These are phyloP conservation scores for Brachionus manjavacas DNA, from an alignment of 1,140 invertebrate genomes.

Conservation along the genomic window DNA sequence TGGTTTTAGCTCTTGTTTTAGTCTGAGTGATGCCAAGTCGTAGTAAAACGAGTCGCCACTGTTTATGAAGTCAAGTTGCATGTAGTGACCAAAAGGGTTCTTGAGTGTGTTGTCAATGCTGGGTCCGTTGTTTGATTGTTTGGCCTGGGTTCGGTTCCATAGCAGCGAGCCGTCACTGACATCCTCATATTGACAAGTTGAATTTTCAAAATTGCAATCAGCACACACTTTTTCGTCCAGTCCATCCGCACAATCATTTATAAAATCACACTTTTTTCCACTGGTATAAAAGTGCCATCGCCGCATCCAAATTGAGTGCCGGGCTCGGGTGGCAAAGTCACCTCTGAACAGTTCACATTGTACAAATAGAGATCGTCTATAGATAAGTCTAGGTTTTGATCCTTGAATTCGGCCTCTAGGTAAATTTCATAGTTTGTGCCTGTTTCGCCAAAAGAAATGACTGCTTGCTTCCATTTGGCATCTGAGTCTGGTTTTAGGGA, in stretches of 20 bases:
- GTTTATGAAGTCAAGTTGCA: background rate
- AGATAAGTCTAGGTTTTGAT: conserved; percentile 41
- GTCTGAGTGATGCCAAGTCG: background rate
- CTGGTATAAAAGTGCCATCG: conserved; percentile 44
- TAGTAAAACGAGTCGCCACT: background rate
- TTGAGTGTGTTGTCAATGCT: conserved; percentile 18
- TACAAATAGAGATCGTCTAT: conserved; percentile 47
- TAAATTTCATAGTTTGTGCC: conserved; percentile 28
- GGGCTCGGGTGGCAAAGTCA: background rate
- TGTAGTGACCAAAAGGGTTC: conserved; percentile 19
- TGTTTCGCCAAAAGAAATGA: background rate
- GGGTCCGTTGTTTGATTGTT: conserved; percentile 7
- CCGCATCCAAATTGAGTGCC: conserved; percentile 44
- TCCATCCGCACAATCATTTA: conserved; percentile 44
- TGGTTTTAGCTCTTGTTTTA: background rate
- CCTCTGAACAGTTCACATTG: background rate
- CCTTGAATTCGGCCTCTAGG: conserved; percentile 12
- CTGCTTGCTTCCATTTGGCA: background rate
- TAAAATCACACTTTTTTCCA: conserved; percentile 46
- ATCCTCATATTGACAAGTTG: conserved; percentile 39
- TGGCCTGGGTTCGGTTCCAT: conserved; percentile 43
- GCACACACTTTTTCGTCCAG: conserved; percentile 46
- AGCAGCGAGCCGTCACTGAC: background rate
- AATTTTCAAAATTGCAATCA: conserved; percentile 46
- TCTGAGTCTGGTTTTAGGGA: background rate